phyloP scores from a whole-genome alignment of 2,113 vertebrate genomes.

The Tichodroma muraria region DNA sequence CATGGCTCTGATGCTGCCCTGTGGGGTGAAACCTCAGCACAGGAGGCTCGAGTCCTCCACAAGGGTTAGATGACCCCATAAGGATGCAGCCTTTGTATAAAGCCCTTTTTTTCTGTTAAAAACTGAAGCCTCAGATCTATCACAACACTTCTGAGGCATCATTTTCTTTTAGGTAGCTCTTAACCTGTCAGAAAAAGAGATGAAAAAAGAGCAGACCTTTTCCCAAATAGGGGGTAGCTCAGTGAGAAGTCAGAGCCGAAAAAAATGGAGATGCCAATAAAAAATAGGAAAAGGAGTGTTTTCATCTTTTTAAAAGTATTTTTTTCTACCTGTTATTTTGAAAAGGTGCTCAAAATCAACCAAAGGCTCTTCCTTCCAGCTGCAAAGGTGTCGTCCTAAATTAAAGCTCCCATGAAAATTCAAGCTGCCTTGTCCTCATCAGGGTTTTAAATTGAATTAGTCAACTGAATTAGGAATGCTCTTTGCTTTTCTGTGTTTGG shows the following conservation, averaged over 20 bases:
- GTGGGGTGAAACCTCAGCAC: background rate
- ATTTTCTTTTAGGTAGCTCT: background rate
- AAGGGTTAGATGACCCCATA: background rate
- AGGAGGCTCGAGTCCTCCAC: background rate
- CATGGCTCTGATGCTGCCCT: background rate
- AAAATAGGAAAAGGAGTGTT: background rate
- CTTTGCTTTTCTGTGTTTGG: constrained; percentile 35
- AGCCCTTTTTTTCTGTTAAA: background rate
- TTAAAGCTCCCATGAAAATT: constrained; percentile 40
- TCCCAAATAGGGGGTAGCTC: background rate
- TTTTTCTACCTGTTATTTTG: background rate
- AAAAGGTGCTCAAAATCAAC: background rate
- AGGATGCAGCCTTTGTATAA: background rate
- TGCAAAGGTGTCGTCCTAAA: background rate
- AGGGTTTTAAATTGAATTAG: constrained; percentile 51
- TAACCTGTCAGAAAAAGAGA: background rate
- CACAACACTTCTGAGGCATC: background rate
- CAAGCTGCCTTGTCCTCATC: constrained; percentile 13
- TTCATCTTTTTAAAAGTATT: background rate
- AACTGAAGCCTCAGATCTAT: background rate
- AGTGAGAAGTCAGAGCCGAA: background rate
- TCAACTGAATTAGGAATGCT: constrained; percentile 49
- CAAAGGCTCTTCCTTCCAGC: background rate
- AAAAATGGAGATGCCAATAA: background rate
- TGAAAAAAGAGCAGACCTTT: background rate